Base-by-base conservation (phyloP, 1,140 invertebrate genomes). In the Lysiphlebus fabarum region DNA sequence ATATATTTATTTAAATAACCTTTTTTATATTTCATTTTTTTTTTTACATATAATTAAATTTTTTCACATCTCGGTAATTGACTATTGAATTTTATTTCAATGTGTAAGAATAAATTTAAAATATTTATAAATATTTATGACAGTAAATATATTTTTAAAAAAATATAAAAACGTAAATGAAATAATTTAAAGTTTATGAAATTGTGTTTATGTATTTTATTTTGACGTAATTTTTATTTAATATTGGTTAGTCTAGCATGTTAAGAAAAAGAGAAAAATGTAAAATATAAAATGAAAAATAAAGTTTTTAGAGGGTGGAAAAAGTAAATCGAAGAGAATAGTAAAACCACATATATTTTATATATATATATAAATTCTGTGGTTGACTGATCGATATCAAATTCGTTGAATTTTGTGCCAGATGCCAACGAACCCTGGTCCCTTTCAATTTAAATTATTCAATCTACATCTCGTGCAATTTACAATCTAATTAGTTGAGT, bases 391-490 rank as follows among this genome's bases (percentile, higher is more conserved):
- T 59, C 57, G 57, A 59, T 59, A 59, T 59, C 33, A 49, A 59
- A 59, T 59, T 59, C 49, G 49, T 51, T 40, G 48, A 38, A 38
- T 14, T 38, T 41, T 9, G 38, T 42, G 38, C 48, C 41, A 36
- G 34, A 57, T 57, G 55, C 50, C 57, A 59, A 59, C 42, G 57
- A 59, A 59, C 57, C 44, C 40, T 42, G 17, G 38, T 37, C 56
- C n/a, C 36, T 38, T n/a, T 51, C 36, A 12, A 51, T 38, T 26
- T 26, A 26, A 26, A 26, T 26, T 26, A 26, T 26, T 26, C 17
- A 26, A 26, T 26, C 17, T 26, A 26, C 17, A 26, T 26, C 17
- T 26, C 17, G 17, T 26, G 17, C 17, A 26, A 26, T 26, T 26
- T 26, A 26, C 17, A 26, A 26, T 26, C 17, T 26, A 26, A 26